Percentiles rank a stretch among this genome's conserved stretches.
Conservation (phyloP, 2,888 invertebrate species). For the Penaeus monodon region DNA sequence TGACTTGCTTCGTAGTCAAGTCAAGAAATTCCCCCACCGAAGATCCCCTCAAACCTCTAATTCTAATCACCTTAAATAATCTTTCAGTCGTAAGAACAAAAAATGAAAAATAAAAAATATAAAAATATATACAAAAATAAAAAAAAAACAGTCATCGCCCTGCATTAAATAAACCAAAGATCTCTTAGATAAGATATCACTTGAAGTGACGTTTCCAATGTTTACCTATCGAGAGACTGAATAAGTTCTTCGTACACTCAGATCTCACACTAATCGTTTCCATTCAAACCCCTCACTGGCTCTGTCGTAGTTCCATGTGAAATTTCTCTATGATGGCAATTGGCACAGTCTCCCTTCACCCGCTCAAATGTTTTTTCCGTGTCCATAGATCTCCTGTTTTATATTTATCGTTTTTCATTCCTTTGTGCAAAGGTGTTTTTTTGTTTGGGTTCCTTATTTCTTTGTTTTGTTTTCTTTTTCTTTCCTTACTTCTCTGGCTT, state of each 20-base stretch:
- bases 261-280: conserved; percentile 32
- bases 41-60: too few relatives aligned
- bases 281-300: conserved; percentile 46
- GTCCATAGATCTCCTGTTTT: conserved; percentile 38
- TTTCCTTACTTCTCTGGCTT: too few relatives aligned
- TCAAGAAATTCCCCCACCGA: too few relatives aligned
- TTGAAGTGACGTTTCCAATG: not conserved
- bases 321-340: conserved; percentile 34
- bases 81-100: too few relatives aligned
- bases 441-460: not conserved
- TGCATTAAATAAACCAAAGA: not conserved
- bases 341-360: conserved; percentile 39
- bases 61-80: too few relatives aligned
- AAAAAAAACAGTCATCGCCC: not conserved
- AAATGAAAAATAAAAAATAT: too few relatives aligned
- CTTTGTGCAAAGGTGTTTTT: conserved; percentile 30
- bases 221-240: conserved; percentile 45
- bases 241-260: conserved; percentile 38
- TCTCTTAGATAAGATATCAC: not conserved
- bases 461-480: too few relatives aligned
- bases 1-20: too few relatives aligned
- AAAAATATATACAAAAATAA: too few relatives aligned
- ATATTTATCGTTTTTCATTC: conserved; percentile 13
- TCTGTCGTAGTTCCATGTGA: conserved; percentile 56
- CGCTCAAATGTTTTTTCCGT: conserved; percentile 42